These are phyloP conservation scores for Pleuronectes platessa DNA, from an alignment of 2,113 vertebrate species.

Conservation along the genomic window DNA sequence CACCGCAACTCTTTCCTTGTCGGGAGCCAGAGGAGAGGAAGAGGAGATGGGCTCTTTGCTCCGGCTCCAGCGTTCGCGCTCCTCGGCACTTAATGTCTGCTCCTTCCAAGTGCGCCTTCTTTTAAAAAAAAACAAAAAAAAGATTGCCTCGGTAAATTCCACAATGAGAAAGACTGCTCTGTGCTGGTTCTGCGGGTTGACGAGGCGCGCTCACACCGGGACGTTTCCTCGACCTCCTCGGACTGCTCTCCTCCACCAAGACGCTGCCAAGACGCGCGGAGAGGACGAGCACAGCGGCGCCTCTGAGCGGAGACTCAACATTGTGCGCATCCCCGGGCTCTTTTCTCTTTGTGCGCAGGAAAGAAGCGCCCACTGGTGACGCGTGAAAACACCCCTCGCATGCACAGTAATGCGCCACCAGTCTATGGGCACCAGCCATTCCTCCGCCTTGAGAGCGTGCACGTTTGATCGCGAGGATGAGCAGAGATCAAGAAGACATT, in stretches of 20 bases:
- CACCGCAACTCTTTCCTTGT: constrained; percentile 42
- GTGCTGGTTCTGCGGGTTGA: not conserved
- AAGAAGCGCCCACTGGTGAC: constrained; percentile 76
- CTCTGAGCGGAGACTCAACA: constrained; percentile 64
- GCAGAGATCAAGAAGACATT: not conserved
- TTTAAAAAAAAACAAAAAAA: not conserved
- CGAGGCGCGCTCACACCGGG: not conserved
- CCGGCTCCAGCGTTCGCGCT: constrained; percentile 27
- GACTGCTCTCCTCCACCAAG: constrained; percentile 46
- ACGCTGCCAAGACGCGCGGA: constrained; percentile 58
- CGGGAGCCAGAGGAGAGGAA: not conserved
- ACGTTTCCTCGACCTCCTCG: constrained; percentile 45
- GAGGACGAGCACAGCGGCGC: constrained; percentile 61
- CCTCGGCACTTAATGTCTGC: constrained; percentile 29
- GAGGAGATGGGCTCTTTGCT: constrained; percentile 30
- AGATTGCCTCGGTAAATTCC: constrained; percentile 58
- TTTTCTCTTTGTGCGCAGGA: constrained; percentile 75
- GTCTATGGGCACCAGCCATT: constrained; percentile 49
- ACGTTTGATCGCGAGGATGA: not conserved
- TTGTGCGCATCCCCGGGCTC: constrained; percentile 72
- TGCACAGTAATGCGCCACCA: constrained; percentile 72
- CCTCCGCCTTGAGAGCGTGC: constrained; percentile 10
- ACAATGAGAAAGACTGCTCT: constrained; percentile 15
- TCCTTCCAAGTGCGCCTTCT: constrained; percentile 36
- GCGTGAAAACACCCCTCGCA: constrained; percentile 65